Evolutionary conservation across 1,140 invertebrate genomes (phyloP).

Genomic region (Psilanteris sp.): DNA sequence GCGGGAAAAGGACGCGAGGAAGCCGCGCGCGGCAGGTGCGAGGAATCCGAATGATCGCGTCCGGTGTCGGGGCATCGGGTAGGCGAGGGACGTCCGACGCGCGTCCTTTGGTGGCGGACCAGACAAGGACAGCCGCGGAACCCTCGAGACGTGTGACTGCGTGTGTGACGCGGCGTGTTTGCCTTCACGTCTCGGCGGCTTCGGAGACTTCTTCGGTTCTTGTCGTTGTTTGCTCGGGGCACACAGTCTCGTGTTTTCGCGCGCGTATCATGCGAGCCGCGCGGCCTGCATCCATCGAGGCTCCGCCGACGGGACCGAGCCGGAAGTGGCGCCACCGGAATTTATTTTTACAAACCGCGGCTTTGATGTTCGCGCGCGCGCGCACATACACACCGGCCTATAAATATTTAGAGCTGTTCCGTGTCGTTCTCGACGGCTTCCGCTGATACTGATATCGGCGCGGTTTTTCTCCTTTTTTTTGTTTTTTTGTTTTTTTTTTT

Average conservation of each 20-base stretch:
- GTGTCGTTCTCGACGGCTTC: no score
- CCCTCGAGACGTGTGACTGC: constrained; percentile 51
- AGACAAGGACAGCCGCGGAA: constrained; percentile 2
- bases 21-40: constrained; percentile 42
- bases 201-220: constrained; percentile 45
- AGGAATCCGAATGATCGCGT: constrained; percentile 43
- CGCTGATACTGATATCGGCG: no score
- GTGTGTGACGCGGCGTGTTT: constrained; percentile 62
- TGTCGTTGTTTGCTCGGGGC: constrained; percentile 48
- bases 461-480: no score
- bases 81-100: constrained; percentile 43
- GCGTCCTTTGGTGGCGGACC: no score
- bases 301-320: constrained; percentile 14
- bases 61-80: constrained; percentile 38
- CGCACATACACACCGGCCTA: no score
- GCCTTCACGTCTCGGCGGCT: constrained; percentile 63
- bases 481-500: no score
- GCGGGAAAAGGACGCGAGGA: constrained; percentile 18
- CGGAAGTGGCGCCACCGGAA: constrained; percentile 62
- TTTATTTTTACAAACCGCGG: constrained; percentile 77
- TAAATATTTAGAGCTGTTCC: no score
- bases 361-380: no score
- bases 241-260: constrained; percentile 62
- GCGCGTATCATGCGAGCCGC: constrained; percentile 35
- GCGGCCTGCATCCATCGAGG: constrained; percentile 36